These are phyloP conservation scores for Macrostomum lignano DNA, from an alignment of 1,140 invertebrate species.

Conservation along the genomic window DNA sequence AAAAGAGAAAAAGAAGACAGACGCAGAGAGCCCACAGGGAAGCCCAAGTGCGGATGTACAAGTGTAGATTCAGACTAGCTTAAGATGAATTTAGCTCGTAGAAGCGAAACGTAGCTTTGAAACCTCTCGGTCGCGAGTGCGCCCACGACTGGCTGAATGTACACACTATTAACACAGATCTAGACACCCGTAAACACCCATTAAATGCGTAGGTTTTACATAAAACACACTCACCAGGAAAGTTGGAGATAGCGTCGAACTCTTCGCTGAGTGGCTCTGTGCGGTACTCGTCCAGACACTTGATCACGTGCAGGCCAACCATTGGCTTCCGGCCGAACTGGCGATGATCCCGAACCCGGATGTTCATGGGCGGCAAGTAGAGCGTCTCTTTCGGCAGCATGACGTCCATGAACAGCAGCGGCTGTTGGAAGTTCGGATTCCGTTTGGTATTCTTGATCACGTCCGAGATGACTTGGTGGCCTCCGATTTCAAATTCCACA, in stretches of 20 bases:
- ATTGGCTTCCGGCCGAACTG: constrained; percentile 30
- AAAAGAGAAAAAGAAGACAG: too few relatives aligned
- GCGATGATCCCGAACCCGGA: constrained; percentile 28
- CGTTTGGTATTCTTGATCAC: constrained; percentile 27
- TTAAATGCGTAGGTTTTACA: too few relatives aligned
- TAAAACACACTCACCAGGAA: neutral
- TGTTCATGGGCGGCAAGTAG: constrained; percentile 31
- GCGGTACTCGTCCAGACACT: constrained; percentile 23
- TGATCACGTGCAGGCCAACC: constrained; percentile 26
- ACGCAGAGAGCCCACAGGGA: too few relatives aligned
- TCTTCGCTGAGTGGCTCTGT: neutral
- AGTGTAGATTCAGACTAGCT: too few relatives aligned
- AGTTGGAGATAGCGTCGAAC: neutral
- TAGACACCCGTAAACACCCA: too few relatives aligned
- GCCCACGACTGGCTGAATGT: too few relatives aligned
- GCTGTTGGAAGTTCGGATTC: constrained; percentile 29
- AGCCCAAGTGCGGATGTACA: too few relatives aligned
- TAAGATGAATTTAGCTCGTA: too few relatives aligned
- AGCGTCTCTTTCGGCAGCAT: constrained; percentile 30
- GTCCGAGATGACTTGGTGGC: constrained; percentile 18
- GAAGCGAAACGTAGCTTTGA: too few relatives aligned
- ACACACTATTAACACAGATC: too few relatives aligned
- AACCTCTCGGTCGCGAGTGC: too few relatives aligned
- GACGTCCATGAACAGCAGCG: constrained; percentile 29
- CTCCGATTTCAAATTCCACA: constrained; percentile 31